Conservation (phyloP, 2,113 vertebrate species). For the Rhea americana region DNA sequence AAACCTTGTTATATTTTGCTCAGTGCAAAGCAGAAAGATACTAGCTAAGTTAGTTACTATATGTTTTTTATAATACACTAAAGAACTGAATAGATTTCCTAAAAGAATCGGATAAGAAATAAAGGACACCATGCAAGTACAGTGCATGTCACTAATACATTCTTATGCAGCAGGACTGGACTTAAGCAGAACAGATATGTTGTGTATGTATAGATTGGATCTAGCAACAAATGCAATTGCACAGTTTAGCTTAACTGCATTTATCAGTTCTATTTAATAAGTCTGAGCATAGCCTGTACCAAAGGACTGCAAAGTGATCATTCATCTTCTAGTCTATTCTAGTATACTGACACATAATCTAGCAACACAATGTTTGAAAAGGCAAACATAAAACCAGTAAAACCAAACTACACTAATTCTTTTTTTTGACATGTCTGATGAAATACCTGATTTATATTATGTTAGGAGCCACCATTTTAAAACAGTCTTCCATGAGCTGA, state of each 20-base stretch:
- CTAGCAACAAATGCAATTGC: background rate
- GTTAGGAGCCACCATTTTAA: background rate
- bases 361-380: background rate
- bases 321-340: background rate
- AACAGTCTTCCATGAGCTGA: background rate
- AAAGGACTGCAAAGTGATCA: background rate
- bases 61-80: background rate
- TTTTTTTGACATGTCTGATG: background rate
- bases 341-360: background rate
- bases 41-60: background rate
- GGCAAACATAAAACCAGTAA: background rate
- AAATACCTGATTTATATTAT: background rate
- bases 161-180: background rate
- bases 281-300: background rate
- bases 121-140: background rate
- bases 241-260: background rate
- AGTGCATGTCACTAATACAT: background rate
- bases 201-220: background rate
- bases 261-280: constrained; percentile 7
- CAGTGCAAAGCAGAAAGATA: background rate
- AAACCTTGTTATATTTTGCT: background rate
- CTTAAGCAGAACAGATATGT: background rate
- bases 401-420: background rate
- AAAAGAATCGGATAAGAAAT: background rate
- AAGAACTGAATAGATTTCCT: background rate